phyloP scores from a whole-genome alignment of 35 echinoderm and acorn worm species.

The Strongylocentrotus purpuratus region DNA sequence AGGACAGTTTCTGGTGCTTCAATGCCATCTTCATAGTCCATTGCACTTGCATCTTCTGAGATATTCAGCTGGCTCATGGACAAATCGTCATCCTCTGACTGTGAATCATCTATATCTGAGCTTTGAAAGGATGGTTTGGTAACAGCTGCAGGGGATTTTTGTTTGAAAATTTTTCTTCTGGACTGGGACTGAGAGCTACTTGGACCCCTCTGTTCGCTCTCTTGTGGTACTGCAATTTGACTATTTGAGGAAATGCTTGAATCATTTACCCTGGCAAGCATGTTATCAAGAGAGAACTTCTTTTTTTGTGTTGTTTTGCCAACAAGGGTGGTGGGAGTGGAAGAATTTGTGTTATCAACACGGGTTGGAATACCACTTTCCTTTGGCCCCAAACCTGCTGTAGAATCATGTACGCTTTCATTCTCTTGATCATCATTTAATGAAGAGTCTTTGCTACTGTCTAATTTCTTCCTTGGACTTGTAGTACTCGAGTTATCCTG shows the following conservation, averaged over 20 bases:
- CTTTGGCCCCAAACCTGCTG: background rate
- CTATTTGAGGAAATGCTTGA: background rate
- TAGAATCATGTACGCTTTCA: background rate
- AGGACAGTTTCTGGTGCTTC: conserved; percentile 16
- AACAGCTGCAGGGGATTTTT: conserved; percentile 25
- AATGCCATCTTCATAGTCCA: conserved; percentile 7
- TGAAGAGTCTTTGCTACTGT: background rate
- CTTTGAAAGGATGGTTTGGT: no score
- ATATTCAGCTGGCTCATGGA: background rate
- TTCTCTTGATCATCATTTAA: background rate
- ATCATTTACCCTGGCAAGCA: conserved; percentile 28
- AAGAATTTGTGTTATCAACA: background rate
- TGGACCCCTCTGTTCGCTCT: background rate
- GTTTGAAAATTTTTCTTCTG: conserved; percentile 48
- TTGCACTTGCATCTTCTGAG: background rate
- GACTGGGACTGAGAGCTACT: conserved; percentile 20
- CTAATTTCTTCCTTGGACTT: background rate
- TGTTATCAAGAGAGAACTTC: conserved; percentile 36
- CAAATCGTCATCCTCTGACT: conserved; percentile 7
- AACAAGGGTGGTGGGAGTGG: background rate
- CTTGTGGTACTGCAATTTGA: background rate
- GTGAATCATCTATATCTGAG: background rate
- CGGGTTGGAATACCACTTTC: background rate
- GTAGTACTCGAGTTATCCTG: background rate
- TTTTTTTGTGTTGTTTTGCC: background rate